Percentiles rank a stretch among this genome's conserved stretches.
Conservation (phyloP, 2,797 vertebrate species). For the Mastacembelus armatus region DNA sequence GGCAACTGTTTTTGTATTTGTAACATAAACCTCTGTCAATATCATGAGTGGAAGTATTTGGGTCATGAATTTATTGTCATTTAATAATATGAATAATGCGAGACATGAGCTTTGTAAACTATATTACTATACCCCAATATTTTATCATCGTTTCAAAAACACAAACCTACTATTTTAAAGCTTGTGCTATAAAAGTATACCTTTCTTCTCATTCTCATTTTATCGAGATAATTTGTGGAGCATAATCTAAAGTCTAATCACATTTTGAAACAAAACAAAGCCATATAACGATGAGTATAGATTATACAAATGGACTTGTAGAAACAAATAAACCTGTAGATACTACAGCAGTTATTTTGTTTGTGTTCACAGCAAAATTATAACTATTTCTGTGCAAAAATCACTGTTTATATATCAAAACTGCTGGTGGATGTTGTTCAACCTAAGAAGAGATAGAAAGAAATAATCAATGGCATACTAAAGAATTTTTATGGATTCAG, state of each 20-base stretch:
- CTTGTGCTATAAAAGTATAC: neutral
- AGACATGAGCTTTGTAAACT: neutral
- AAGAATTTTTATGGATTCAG: neutral
- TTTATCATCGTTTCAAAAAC: neutral
- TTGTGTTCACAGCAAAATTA: neutral
- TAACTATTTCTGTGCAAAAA: neutral
- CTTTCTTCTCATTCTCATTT: neutral
- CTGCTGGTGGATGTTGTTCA: neutral
- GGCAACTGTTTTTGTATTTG: slow-evolving; percentile 21
- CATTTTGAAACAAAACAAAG: neutral
- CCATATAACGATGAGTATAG: neutral
- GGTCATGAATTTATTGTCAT: too few species aligned
- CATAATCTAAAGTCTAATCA: neutral
- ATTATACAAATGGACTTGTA: too few species aligned
- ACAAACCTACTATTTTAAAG: neutral
- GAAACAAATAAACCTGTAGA: neutral
- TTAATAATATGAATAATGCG: too few species aligned
- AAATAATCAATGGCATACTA: neutral
- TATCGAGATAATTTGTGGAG: neutral
- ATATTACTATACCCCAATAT: neutral
- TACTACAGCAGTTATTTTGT: neutral
- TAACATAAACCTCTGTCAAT: too few species aligned
- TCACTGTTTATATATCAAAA: neutral
- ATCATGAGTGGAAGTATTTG: too few species aligned
- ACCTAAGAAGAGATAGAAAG: neutral